phyloP scores from a whole-genome alignment of 2,113 vertebrate species.

The Pterophyllum scalare region DNA sequence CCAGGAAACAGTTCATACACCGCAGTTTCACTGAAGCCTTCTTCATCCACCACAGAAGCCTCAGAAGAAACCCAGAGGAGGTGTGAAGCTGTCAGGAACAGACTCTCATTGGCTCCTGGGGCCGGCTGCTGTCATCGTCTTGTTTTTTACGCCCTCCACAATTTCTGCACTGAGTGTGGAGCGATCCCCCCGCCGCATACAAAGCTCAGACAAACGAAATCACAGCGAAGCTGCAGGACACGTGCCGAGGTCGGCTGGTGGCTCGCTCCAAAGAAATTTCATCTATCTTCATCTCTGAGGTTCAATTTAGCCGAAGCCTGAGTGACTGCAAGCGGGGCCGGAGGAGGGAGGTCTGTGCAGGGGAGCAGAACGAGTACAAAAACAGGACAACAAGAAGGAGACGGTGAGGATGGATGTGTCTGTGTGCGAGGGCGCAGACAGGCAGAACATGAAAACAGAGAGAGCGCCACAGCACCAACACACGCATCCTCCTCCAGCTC shows the following conservation, averaged over 20 bases:
- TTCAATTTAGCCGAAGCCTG: slow-evolving; percentile 7
- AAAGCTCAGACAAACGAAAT: slow-evolving; percentile 37
- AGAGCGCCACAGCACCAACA: not conserved
- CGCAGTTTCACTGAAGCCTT: not conserved
- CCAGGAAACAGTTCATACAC: too few relatives aligned
- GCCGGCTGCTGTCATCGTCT: not conserved
- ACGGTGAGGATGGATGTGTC: slow-evolving; percentile 14
- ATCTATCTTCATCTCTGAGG: slow-evolving; percentile 37
- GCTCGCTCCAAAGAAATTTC: not conserved
- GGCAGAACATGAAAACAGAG: slow-evolving; percentile 18
- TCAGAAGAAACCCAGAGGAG: not conserved
- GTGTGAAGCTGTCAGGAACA: not conserved
- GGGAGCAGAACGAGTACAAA: slow-evolving; percentile 9
- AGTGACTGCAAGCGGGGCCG: not conserved
- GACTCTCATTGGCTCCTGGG: not conserved
- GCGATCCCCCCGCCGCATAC: not conserved
- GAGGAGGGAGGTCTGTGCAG: not conserved
- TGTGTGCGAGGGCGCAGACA: not conserved
- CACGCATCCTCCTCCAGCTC: too few relatives aligned
- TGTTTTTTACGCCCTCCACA: not conserved
- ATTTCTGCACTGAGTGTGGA: not conserved
- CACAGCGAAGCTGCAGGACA: slow-evolving; percentile 29
- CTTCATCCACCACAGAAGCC: not conserved
- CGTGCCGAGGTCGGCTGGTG: not conserved
- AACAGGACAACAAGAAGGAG: slow-evolving; percentile 8